These are phyloP conservation scores for Miniopterus natalensis DNA, from an alignment of 2,113 vertebrate species.

Conservation along the genomic window DNA sequence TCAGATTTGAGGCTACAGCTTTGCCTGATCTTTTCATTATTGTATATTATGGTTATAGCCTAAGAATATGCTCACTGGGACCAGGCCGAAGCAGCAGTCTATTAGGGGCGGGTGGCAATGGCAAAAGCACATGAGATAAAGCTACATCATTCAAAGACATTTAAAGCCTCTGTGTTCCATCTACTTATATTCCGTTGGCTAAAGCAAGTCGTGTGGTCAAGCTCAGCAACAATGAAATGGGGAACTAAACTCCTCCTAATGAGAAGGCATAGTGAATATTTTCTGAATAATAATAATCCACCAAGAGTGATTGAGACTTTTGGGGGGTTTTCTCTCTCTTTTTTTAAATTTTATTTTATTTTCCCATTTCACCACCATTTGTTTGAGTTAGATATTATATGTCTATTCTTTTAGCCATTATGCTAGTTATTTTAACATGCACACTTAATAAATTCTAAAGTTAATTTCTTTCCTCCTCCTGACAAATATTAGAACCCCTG, in stretches of 20 bases:
- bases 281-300: not conserved
- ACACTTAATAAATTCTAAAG: not conserved
- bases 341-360: not conserved
- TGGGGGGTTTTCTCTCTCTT: not conserved
- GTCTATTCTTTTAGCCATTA: not conserved
- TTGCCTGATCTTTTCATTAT: not conserved
- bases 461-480: not conserved
- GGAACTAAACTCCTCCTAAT: not conserved
- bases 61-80: not conserved
- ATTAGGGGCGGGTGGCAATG: not conserved
- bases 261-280: not conserved
- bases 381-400: not conserved
- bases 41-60: accelerated
- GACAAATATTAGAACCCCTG: not conserved
- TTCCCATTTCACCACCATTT: not conserved
- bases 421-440: not conserved
- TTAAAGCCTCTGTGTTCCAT: not conserved
- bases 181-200: not conserved
- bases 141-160: not conserved
- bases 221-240: too few species aligned
- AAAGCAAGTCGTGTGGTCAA: not conserved
- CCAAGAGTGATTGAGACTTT: not conserved
- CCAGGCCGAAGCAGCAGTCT: not conserved
- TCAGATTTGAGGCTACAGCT: not conserved
- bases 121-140: not conserved